Evolutionary conservation across 2,888 invertebrate species (phyloP).

Genomic region (Megastigmus dorsalis): DNA sequence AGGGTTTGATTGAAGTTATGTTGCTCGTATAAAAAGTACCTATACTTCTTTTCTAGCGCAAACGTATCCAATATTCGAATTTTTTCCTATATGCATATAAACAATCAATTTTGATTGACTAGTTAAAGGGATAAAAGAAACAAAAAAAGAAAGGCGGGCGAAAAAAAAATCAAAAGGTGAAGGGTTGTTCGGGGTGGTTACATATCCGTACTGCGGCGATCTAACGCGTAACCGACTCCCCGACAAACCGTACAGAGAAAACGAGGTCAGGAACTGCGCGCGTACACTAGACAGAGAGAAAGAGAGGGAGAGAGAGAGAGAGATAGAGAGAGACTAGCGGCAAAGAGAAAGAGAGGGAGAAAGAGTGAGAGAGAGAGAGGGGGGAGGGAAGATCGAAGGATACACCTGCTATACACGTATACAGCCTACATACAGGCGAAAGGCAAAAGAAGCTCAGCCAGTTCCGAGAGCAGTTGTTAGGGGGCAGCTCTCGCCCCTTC

Average conservation of each 20-base stretch:
- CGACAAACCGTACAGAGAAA: neutral
- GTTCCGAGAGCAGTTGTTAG: slow-evolving; percentile 12
- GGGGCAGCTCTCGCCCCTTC: too few species aligned
- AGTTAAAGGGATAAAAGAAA: too few species aligned
- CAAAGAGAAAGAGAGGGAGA: neutral
- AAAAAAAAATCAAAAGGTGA: too few species aligned
- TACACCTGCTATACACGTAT: slow-evolving; percentile 48
- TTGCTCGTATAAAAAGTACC: too few species aligned
- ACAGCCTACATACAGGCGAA: neutral
- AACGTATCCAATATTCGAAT: too few species aligned
- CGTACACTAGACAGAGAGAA: neutral
- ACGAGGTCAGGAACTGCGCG: slow-evolving; percentile 41
- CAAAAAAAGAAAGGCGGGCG: too few species aligned
- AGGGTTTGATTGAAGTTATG: too few species aligned
- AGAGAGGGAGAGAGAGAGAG: neutral
- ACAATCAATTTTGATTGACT: too few species aligned
- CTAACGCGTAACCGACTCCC: neutral
- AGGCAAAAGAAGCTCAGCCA: neutral
- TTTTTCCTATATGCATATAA: too few species aligned
- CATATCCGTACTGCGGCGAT: neutral
- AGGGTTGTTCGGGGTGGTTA: neutral
- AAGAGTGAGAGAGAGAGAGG: neutral
- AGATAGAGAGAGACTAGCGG: neutral
- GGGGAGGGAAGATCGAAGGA: slow-evolving; percentile 3
- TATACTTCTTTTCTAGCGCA: too few species aligned